These are phyloP conservation scores for Leucosticte australis DNA, from an alignment of 2,113 vertebrate genomes.

Conservation along the genomic window DNA sequence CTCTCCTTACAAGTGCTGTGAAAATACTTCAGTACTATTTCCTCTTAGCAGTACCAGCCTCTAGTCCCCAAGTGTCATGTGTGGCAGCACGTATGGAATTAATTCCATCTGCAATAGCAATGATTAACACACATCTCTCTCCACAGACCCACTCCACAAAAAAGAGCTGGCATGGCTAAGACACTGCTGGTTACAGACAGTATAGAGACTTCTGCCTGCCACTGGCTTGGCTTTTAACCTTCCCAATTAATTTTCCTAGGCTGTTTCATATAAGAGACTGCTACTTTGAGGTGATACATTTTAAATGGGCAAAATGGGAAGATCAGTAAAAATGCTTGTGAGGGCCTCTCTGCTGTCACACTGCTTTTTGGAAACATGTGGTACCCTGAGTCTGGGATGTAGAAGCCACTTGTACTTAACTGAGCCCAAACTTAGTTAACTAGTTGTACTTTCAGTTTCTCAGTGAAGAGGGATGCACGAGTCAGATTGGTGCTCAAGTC, in stretches of 20 bases:
- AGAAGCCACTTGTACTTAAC: not conserved
- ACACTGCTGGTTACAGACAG: not conserved
- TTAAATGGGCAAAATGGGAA: not conserved
- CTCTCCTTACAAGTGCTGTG: not conserved
- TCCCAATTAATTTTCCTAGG: not conserved
- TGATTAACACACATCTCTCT: not conserved
- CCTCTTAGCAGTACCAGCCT: not conserved
- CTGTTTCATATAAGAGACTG: not conserved
- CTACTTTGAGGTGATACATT: not conserved
- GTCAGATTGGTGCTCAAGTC: not conserved
- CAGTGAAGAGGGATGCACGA: not conserved
- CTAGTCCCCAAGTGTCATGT: not conserved
- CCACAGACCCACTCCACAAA: not conserved
- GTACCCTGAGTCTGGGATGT: not conserved
- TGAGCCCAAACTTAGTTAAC: not conserved
- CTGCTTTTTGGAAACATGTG: not conserved
- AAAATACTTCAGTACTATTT: not conserved
- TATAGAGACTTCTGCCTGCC: not conserved
- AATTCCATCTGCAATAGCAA: not conserved
- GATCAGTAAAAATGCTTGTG: not conserved
- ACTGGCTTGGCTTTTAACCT: not conserved
- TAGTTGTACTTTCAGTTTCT: not conserved
- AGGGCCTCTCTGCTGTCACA: not conserved
- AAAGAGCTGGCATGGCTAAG: not conserved
- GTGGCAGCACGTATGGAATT: not conserved